Evolutionary conservation across 1,140 invertebrate species (phyloP).

Genomic region (Proctacanthus coquilletti): DNA sequence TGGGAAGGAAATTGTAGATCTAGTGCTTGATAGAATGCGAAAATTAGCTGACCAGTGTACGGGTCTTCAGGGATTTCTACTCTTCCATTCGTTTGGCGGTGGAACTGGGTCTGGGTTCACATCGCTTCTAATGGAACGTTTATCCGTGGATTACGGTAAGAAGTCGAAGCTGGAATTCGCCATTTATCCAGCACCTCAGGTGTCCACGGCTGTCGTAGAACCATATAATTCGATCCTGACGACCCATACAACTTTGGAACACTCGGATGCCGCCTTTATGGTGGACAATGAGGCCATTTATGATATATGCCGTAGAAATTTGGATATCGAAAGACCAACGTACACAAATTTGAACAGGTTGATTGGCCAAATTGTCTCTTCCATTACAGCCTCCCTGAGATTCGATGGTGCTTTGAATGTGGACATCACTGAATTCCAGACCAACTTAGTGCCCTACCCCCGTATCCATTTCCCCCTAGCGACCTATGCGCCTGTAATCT

Average conservation of each 20-base stretch:
- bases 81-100: constrained; percentile 71
- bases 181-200: constrained; percentile 61
- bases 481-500: constrained; percentile 47
- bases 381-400: constrained; percentile 57
- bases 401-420: constrained; percentile 65
- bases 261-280: constrained; percentile 66
- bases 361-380: constrained; percentile 61
- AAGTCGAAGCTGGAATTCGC: constrained; percentile 62
- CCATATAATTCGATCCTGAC: constrained; percentile 56
- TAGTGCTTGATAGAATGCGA: constrained; percentile 39
- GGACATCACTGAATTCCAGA: constrained; percentile 70
- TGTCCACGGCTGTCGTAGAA: constrained; percentile 37
- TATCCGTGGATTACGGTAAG: too few relatives aligned
- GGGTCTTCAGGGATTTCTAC: constrained; percentile 52
- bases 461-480: constrained; percentile 58
- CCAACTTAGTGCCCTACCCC: constrained; percentile 47
- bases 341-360: constrained; percentile 49
- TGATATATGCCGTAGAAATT: background rate
- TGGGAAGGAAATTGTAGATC: constrained; percentile 45
- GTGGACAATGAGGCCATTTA: too few relatives aligned
- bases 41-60: constrained; percentile 44
- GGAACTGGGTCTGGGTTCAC: constrained; percentile 70
- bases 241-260: constrained; percentile 58
- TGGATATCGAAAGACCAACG: constrained; percentile 40
- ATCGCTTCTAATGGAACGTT: constrained; percentile 59